Percentiles rank a stretch among this genome's conserved stretches.
Evolutionary conservation across 2,888 invertebrate species (phyloP).

Genomic region (Tetramorium bicarinatum): DNA sequence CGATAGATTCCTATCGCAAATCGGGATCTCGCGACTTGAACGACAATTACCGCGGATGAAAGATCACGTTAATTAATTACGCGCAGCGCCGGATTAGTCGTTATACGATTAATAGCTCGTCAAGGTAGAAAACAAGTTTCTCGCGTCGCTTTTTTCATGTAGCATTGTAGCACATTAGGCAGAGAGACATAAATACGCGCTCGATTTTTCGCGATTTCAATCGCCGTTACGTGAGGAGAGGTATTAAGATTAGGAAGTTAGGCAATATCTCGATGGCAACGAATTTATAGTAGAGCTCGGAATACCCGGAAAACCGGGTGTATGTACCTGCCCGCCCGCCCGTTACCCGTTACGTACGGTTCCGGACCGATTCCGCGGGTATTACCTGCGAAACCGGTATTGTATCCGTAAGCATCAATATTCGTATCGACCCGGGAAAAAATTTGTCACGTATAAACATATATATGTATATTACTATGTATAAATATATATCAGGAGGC

Average conservation of each 20-base stretch:
- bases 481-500: too few relatives aligned
- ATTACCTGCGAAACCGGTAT: too few relatives aligned
- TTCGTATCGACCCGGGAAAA: too few relatives aligned
- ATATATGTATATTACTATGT: too few relatives aligned
- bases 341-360: too few relatives aligned
- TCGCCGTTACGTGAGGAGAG: neutral
- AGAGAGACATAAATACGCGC: neutral
- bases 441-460: too few relatives aligned
- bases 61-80: slow-evolving; percentile 27
- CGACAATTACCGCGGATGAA: neutral
- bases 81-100: neutral
- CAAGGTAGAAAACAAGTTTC: slow-evolving; percentile 18
- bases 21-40: neutral
- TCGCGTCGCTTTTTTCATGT: slow-evolving; percentile 21
- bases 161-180: neutral
- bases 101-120: slow-evolving; percentile 1
- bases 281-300: too few relatives aligned
- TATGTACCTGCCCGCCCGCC: too few relatives aligned
- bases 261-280: slow-evolving; percentile 6
- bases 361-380: too few relatives aligned
- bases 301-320: too few relatives aligned
- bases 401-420: too few relatives aligned
- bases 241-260: slow-evolving; percentile 20
- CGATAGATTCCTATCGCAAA: neutral
- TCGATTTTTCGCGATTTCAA: slow-evolving; percentile 29